Conservation (phyloP, 2,888 invertebrate species). For the Pyrrhosoma nymphula region DNA sequence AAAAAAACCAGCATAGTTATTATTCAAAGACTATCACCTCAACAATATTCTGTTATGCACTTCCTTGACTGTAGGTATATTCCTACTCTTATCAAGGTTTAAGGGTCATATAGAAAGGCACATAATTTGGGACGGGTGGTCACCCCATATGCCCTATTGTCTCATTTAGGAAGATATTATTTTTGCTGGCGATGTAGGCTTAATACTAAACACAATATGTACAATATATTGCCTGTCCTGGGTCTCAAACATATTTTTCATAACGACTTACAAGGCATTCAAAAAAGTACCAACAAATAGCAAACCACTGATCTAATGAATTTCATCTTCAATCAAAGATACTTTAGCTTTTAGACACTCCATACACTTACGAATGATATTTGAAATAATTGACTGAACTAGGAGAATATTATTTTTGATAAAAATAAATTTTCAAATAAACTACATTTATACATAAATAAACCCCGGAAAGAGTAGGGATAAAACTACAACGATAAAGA, state of each 20-base stretch:
- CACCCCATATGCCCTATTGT: constrained; percentile 42
- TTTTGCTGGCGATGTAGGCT: not conserved
- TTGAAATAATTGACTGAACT: not conserved
- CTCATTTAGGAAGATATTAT: constrained; percentile 46
- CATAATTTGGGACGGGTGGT: constrained; percentile 31
- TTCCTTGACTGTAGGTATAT: not conserved
- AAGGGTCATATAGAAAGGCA: constrained; percentile 9
- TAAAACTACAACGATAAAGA: too few relatives aligned
- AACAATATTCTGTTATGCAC: constrained; percentile 27
- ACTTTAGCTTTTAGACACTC: not conserved
- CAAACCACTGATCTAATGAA: not conserved
- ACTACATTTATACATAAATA: not conserved
- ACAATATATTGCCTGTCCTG: not conserved
- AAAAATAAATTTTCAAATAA: not conserved
- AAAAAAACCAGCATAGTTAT: not conserved
- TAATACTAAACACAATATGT: constrained; percentile 1
- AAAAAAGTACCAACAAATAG: not conserved
- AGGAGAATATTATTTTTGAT: not conserved
- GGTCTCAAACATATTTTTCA: not conserved
- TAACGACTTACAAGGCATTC: too few relatives aligned
- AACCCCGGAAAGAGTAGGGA: not conserved
- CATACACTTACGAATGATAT: not conserved
- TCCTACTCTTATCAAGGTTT: not conserved
- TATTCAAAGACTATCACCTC: not conserved
- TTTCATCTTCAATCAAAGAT: not conserved